These are phyloP conservation scores for Camelus dromedarius DNA, from an alignment of 2,113 vertebrate genomes.

Conservation along the genomic window DNA sequence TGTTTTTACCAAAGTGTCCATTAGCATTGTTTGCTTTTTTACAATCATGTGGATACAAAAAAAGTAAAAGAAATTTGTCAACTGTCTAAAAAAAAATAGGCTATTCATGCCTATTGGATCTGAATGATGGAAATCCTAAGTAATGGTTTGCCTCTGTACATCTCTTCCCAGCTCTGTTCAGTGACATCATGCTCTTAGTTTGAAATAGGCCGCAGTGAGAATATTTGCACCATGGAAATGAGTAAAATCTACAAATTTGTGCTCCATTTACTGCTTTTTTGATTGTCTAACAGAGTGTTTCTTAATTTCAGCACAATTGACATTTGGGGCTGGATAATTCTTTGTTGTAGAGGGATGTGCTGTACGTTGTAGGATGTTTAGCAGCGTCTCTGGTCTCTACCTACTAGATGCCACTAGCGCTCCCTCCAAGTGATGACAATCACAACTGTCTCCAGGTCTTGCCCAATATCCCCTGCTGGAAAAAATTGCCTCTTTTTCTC, in stretches of 20 bases:
- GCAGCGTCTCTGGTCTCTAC: background rate
- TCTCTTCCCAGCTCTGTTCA: background rate
- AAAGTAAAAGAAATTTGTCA: slow-evolving; percentile 76
- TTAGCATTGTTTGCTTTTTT: slow-evolving; percentile 67
- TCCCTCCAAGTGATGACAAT: background rate
- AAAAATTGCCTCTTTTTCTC: background rate
- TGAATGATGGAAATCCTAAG: background rate
- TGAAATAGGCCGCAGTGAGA: background rate
- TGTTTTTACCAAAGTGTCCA: slow-evolving; percentile 78
- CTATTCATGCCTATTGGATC: background rate
- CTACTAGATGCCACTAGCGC: background rate
- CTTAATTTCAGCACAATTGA: background rate
- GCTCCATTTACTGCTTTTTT: background rate
- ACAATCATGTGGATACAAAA: slow-evolving; percentile 62
- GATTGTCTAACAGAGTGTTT: background rate
- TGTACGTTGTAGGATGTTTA: background rate
- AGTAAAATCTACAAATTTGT: background rate
- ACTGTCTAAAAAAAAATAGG: background rate
- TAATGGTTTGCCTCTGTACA: background rate
- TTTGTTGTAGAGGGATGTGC: background rate
- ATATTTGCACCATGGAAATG: background rate
- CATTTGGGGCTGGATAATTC: background rate
- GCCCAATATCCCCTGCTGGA: background rate
- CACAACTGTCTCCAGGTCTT: background rate
- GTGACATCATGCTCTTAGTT: background rate